Percentiles rank a stretch among this genome's conserved stretches.
phyloP scores from a whole-genome alignment of 1,140 invertebrate species.

The Caenorhabditis tropicalis region DNA sequence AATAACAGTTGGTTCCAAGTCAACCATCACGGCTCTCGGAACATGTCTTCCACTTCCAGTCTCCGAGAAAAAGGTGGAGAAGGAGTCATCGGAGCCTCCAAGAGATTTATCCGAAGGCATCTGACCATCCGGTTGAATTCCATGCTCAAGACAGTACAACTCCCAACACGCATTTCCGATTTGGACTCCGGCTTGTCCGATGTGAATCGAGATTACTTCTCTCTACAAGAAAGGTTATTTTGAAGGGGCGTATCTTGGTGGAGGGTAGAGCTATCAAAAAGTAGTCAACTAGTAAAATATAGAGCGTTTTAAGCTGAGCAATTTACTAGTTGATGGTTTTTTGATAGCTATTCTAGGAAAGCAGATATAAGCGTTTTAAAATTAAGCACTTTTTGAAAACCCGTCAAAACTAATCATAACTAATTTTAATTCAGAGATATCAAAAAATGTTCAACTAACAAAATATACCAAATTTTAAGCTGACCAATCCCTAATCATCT shows the following conservation, averaged over 20 bases:
- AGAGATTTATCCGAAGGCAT: conserved; percentile 71
- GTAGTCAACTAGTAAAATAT: too few species aligned
- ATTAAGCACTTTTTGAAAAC: too few species aligned
- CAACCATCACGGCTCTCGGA: conserved; percentile 72
- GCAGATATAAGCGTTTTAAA: neutral
- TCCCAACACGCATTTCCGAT: conserved; percentile 77
- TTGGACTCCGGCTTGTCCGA: conserved; percentile 76
- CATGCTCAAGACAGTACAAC: conserved; percentile 75
- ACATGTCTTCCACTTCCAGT: conserved; percentile 72
- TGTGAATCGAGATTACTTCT: conserved; percentile 74
- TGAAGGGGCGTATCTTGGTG: too few species aligned
- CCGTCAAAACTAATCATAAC: too few species aligned
- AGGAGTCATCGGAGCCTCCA: conserved; percentile 76
- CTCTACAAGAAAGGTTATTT: conserved; percentile 72
- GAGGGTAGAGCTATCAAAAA: too few species aligned
- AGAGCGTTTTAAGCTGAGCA: too few species aligned
- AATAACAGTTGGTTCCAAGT: conserved; percentile 73
- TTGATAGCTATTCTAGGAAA: neutral
- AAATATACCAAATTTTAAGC: too few species aligned
- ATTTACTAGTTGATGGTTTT: too few species aligned
- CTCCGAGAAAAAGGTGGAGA: conserved; percentile 77
- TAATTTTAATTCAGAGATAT: too few species aligned
- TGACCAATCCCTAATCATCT: too few species aligned
- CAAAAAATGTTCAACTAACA: too few species aligned
- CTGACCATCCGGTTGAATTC: conserved; percentile 77